Conservation (phyloP, 2,113 vertebrate genomes). For the Hippocampus zosterae region DNA sequence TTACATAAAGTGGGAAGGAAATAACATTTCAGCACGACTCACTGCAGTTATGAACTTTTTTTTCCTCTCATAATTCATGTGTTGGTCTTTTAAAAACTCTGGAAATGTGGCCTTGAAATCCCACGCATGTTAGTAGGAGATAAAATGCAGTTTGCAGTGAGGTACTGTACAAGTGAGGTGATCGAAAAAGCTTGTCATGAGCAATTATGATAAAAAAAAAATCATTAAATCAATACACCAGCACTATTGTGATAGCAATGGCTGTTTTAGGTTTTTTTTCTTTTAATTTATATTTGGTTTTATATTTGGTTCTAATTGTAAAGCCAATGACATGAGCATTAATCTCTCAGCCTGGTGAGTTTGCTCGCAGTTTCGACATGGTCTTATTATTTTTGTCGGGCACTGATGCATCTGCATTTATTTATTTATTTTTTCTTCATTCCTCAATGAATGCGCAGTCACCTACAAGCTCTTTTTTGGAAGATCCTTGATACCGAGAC, state of each 20-base stretch:
- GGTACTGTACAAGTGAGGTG: too few relatives aligned
- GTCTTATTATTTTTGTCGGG: not conserved
- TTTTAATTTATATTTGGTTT: not conserved
- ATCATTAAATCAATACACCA: not conserved
- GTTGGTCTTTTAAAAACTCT: not conserved
- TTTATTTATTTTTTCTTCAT: not conserved
- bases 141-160: too few relatives aligned
- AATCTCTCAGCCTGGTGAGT: not conserved
- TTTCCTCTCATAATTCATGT: not conserved
- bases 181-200: too few relatives aligned
- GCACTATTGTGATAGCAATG: not conserved
- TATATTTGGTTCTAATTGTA: not conserved
- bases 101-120: not conserved
- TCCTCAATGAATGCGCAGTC: constrained; percentile 5
- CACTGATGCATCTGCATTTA: not conserved
- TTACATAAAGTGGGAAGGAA: not conserved
- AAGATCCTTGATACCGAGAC: constrained; percentile 21
- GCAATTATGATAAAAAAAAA: not conserved
- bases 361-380: too few relatives aligned
- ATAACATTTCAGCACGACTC: not conserved
- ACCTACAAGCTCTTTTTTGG: constrained; percentile 30
- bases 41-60: not conserved
- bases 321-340: not conserved
- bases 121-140: not conserved
- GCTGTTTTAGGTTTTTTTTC: not conserved